phyloP scores from a whole-genome alignment of 2,888 invertebrate genomes.

The Drosophila prostipennis region DNA sequence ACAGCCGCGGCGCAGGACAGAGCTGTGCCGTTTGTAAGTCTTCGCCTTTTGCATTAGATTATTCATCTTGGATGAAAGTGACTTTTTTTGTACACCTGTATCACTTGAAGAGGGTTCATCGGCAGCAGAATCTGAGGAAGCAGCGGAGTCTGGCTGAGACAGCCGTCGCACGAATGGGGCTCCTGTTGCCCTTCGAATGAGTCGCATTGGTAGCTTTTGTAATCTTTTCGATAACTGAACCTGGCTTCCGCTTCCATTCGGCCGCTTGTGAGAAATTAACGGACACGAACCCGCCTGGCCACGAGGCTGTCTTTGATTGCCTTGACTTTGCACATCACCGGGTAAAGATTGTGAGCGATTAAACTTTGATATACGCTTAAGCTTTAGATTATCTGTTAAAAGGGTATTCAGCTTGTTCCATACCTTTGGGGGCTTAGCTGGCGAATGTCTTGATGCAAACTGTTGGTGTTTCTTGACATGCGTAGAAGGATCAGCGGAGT shows the following conservation, averaged over 20 bases:
- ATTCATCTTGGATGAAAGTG: slow-evolving; percentile 92
- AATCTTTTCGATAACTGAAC: slow-evolving; percentile 71
- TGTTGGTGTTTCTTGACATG: background rate
- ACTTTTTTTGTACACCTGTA: slow-evolving; percentile 86
- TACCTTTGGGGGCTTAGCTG: slow-evolving; percentile 63
- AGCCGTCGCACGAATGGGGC: slow-evolving; percentile 18
- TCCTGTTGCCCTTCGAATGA: slow-evolving; percentile 67
- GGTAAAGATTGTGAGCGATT: slow-evolving; percentile 93
- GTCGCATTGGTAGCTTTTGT: slow-evolving; percentile 74
- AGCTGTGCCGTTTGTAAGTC: slow-evolving; percentile 84
- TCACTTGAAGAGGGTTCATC: background rate
- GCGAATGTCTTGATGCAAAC: background rate
- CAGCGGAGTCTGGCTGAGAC: slow-evolving; percentile 10
- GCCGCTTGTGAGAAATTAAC: slow-evolving; percentile 62
- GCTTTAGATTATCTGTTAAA: slow-evolving; percentile 91
- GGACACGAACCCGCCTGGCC: slow-evolving; percentile 71
- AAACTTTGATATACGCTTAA: slow-evolving; percentile 64
- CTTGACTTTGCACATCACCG: slow-evolving; percentile 86
- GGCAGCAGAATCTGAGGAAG: background rate
- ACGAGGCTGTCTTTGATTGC: slow-evolving; percentile 56
- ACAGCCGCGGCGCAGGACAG: slow-evolving; percentile 86
- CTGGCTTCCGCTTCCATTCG: slow-evolving; percentile 21
- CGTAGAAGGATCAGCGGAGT: slow-evolving; percentile 1
- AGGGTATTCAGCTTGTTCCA: slow-evolving; percentile 87
- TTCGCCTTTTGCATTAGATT: slow-evolving; percentile 94